Percentiles rank a stretch among this genome's conserved stretches.
phyloP scores from a whole-genome alignment of 2,888 invertebrate species.

The Phymatocera aterrima region DNA sequence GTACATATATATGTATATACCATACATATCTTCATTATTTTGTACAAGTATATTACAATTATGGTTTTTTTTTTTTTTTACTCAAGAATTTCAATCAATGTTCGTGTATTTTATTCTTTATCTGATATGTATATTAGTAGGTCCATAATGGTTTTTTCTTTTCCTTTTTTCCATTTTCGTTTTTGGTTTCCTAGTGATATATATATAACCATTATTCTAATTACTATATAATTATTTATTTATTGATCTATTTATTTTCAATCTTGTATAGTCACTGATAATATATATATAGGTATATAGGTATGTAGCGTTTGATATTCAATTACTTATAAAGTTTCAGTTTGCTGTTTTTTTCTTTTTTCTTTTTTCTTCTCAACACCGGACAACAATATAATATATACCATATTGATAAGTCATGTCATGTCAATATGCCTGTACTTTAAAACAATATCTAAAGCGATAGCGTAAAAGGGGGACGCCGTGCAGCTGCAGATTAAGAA shows the following conservation, averaged over 20 bases:
- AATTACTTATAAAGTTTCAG: constrained; percentile 8
- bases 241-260: background rate
- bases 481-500: too few species aligned
- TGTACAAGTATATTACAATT: background rate
- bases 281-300: too few species aligned
- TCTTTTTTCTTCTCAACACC: background rate
- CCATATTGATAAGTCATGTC: too few species aligned
- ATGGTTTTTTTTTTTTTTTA: background rate
- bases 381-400: too few species aligned
- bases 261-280: too few species aligned
- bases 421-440: too few species aligned
- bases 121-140: constrained; percentile 43
- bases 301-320: too few species aligned
- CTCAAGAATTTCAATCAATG: background rate
- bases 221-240: background rate
- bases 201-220: background rate
- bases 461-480: too few species aligned
- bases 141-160: too few species aligned
- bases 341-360: background rate
- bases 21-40: background rate
- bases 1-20: too few species aligned
- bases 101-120: constrained; percentile 23
- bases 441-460: too few species aligned
- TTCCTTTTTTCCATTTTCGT: constrained; percentile 39
- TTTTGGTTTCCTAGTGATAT: background rate